Base-by-base conservation (phyloP, 2,797 vertebrate genomes). In the Falco peregrinus region DNA sequence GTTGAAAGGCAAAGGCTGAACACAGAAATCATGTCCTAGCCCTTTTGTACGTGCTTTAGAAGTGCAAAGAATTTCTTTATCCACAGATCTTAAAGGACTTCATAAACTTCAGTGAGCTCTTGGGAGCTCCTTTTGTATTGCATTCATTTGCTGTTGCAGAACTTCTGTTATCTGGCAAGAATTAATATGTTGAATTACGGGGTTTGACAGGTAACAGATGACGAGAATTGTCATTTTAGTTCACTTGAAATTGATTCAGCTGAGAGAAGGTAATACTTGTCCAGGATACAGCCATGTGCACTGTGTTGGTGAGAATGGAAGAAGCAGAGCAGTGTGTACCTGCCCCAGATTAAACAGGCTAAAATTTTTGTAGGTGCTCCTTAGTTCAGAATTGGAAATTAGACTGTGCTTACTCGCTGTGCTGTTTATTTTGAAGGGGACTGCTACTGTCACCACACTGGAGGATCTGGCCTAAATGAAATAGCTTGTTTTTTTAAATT, bases 71-170 rank as follows among this genome's bases (percentile, higher is more conserved):
- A 17, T 73, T 78, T 79, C 54, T 95, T 63, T 65, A 69, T 17
- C 29, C 35, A 28, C 3, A 2, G 37, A 31, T 89, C 37, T 81
- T 41, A 43, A 31, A 65, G 26, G 31, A 53, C 26, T 78, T 60
- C 5, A 16, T 54, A 73, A 41, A 31, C 37, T 68, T 39, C 4
- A 59, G 47, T 24, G 77, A 69, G 24, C 35, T 8, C 1, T 43
- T 0, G 0, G 31, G 57, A 85, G 60, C 16, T 71, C 29, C 50
- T 39, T 71, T 43, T 53, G 31, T 63, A 11, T 22, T 7, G 3
- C 7, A 2, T 61, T 68, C 24, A 3, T 39, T 71, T 54, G 53
- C 76, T 51, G 37, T 28, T 7, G 2, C 69, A 48, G n/a, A 53
- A 14, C 33, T 64, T 59, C 1, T 45, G 43, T 60, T 50, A 8